phyloP scores from a whole-genome alignment of 2,797 vertebrate genomes.

The Amblyopsis hoosieri region DNA sequence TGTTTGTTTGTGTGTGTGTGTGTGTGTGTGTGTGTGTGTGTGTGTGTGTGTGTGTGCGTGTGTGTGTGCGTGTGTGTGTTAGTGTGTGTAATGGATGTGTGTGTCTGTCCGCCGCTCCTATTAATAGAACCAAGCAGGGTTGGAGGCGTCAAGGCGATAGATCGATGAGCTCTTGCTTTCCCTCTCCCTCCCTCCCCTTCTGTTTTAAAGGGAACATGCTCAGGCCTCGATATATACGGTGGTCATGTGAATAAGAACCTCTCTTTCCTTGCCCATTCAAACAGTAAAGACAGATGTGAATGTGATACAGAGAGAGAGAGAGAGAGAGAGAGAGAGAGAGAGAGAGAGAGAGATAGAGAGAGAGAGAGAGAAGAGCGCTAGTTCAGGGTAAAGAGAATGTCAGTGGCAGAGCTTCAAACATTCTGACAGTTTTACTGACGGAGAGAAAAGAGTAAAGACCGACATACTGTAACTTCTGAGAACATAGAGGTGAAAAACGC shows the following conservation, averaged over 20 bases:
- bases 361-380: too few relatives aligned
- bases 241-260: neutral
- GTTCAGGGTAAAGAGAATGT: neutral
- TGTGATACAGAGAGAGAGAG: constrained; percentile 20
- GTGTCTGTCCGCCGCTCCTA: constrained; percentile 65
- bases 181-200: constrained; percentile 12
- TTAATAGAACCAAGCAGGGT: constrained; percentile 66
- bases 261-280: constrained; percentile 43
- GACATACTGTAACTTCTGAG: neutral
- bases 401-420: neutral
- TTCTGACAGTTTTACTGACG: constrained; percentile 2
- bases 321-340: constrained; percentile 25
- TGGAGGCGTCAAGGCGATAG: constrained; percentile 58
- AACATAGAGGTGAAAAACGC: neutral
- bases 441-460: neutral
- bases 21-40: constrained; percentile 50
- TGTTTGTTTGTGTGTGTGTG: constrained; percentile 14
- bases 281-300: constrained; percentile 53
- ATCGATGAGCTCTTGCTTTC: constrained; percentile 34
- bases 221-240: too few relatives aligned
- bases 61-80: constrained; percentile 13
- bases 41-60: constrained; percentile 15
- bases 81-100: constrained; percentile 61
- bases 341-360: constrained; percentile 47
- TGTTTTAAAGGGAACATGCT: neutral